A percentile compares a stretch with the other conserved stretches of the same genome.
Evolutionary conservation across 2,888 invertebrate genomes (phyloP).

Genomic region (Lumbricus terrestris): DNA sequence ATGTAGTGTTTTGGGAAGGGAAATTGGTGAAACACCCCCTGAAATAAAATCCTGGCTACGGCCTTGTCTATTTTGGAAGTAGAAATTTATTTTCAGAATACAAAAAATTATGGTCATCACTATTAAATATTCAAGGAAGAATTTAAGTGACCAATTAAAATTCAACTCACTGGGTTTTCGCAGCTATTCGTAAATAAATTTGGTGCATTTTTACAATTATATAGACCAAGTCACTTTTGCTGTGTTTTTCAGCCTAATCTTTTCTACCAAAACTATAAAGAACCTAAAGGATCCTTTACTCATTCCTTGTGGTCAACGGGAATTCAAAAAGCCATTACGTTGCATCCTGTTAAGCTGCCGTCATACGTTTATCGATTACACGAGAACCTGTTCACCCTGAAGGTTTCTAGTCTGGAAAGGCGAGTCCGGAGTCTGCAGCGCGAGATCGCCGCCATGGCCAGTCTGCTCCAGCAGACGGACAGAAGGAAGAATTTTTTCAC

Average conservation of each 20-base stretch:
- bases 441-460: constrained; percentile 11
- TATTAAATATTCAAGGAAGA: no score
- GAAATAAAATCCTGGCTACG: no score
- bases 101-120: no score
- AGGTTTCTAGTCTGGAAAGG: constrained; percentile 46
- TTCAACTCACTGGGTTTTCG: no score
- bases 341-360: constrained; percentile 87
- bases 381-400: constrained; percentile 76
- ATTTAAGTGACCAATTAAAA: no score
- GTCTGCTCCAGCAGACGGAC: neutral
- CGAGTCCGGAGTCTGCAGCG: constrained; percentile 37
- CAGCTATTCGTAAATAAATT: no score
- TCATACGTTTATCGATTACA: constrained; percentile 82
- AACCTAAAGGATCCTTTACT: constrained; percentile 75
- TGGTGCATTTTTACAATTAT: no score
- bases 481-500: neutral
- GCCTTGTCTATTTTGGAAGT: no score
- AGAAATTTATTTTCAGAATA: no score
- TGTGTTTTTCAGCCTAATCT: constrained; percentile 88
- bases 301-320: constrained; percentile 83
- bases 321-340: constrained; percentile 87
- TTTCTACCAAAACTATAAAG: constrained; percentile 92
- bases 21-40: no score
- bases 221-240: neutral
- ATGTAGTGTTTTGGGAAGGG: no score